Conservation (phyloP, 1,140 invertebrate genomes). For the Megathymus violae region DNA sequence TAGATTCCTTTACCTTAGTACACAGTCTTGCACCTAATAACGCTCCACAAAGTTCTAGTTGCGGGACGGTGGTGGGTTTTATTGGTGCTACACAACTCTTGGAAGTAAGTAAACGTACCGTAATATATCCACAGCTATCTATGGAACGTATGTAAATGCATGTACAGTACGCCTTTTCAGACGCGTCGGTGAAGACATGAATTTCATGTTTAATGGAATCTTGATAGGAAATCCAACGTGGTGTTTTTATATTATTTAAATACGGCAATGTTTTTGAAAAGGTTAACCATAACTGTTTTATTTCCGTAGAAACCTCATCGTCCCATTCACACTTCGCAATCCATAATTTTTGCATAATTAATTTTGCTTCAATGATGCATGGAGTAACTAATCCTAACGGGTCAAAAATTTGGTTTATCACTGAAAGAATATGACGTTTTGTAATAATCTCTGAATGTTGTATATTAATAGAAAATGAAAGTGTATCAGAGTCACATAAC, state of each 20-base stretch:
- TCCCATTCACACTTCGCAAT: constrained; percentile 38
- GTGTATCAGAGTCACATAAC: constrained; percentile 39
- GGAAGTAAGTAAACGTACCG: constrained; percentile 41
- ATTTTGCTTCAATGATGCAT: constrained; percentile 49
- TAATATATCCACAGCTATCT: constrained; percentile 1
- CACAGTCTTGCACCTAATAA: constrained; percentile 2
- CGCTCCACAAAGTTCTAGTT: constrained; percentile 19
- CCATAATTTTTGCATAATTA: constrained; percentile 55
- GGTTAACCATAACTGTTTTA: constrained; percentile 23
- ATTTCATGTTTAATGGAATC: constrained; percentile 29
- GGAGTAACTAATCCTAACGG: constrained; percentile 51
- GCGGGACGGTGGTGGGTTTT: constrained; percentile 45
- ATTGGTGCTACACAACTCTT: constrained; percentile 54
- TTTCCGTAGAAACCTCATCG: constrained; percentile 21
- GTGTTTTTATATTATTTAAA: constrained; percentile 34
- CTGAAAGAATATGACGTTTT: constrained; percentile 44
- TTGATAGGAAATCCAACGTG: constrained; percentile 13
- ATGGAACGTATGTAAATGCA: constrained; percentile 52
- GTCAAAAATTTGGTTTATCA: constrained; percentile 48
- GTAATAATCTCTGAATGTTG: constrained; percentile 29
- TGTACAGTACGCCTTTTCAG: constrained; percentile 48
- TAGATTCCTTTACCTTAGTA: constrained; percentile 3
- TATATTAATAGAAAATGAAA: constrained; percentile 40
- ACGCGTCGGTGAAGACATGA: constrained; percentile 58
- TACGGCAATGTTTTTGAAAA: constrained; percentile 33